Evolutionary conservation across 2,888 invertebrate genomes (phyloP).

Genomic region (Clunio marinus): DNA sequence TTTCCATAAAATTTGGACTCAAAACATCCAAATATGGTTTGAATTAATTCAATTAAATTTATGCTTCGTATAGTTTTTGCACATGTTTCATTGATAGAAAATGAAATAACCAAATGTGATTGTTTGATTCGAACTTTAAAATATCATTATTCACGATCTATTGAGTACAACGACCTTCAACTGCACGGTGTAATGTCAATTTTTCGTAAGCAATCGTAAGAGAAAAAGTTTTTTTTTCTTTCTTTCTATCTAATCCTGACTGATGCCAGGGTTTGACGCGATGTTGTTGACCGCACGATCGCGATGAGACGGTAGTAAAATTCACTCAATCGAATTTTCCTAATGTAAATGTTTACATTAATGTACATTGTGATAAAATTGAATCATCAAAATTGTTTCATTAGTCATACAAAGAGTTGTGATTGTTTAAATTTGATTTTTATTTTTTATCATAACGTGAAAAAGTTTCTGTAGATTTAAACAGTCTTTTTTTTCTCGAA

Average conservation of each 20-base stretch:
- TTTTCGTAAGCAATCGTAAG: too few relatives aligned
- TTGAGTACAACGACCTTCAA: conserved; percentile 1
- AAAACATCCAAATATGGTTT: background rate
- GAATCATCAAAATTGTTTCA: conserved; percentile 5
- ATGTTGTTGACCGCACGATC: background rate
- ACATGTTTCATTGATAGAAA: background rate
- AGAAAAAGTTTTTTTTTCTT: background rate
- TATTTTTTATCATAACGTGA: background rate
- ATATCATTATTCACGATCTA: conserved; percentile 1
- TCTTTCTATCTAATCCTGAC: background rate
- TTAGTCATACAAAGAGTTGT: background rate
- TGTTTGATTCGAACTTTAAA: background rate
- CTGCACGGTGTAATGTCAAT: background rate
- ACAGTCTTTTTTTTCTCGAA: background rate
- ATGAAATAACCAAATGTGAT: background rate
- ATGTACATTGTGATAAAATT: background rate
- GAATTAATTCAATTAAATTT: conserved; percentile 1
- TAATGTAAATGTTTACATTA: conserved; percentile 3
- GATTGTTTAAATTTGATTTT: background rate
- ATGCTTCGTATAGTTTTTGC: too few relatives aligned
- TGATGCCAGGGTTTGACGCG: conserved; percentile 7
- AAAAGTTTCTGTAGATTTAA: background rate
- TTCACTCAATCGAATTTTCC: background rate
- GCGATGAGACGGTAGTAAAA: too few relatives aligned
- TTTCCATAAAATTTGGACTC: background rate